phyloP scores from a whole-genome alignment of 2,888 invertebrate genomes.

The Trichopoda pennipes region DNA sequence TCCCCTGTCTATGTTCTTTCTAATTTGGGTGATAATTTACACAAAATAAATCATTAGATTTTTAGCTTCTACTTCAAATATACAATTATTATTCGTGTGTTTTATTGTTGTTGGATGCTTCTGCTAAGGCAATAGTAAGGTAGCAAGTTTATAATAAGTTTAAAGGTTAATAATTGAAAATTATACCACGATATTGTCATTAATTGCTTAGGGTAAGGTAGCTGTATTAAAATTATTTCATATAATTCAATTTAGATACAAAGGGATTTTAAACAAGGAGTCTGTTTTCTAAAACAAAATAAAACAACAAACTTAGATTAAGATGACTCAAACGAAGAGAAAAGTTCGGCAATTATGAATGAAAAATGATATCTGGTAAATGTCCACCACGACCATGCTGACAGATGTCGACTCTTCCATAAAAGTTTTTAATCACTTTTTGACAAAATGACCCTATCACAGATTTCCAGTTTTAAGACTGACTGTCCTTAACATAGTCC shows the following conservation, averaged over 20 bases:
- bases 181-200: constrained; percentile 17
- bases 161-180: constrained; percentile 59
- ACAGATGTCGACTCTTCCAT: too few species aligned
- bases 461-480: too few species aligned
- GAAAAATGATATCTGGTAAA: too few species aligned
- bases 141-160: constrained; percentile 37
- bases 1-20: constrained; percentile 36
- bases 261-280: too few species aligned
- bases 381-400: too few species aligned
- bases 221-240: not conserved
- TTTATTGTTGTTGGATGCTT: not conserved
- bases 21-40: constrained; percentile 71
- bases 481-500: too few species aligned
- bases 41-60: constrained; percentile 74
- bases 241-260: constrained; percentile 23
- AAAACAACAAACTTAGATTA: too few species aligned
- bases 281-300: too few species aligned
- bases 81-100: constrained; percentile 45
- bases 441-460: too few species aligned
- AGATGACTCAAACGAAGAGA: too few species aligned
- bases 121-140: not conserved
- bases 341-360: too few species aligned
- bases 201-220: not conserved
- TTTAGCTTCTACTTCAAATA: constrained; percentile 37
- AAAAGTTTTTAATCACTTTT: too few species aligned